Percentiles rank a stretch among this genome's conserved stretches.
These are phyloP conservation scores for Habroteleia sp. DNA, from an alignment of 2,888 invertebrate genomes.

Conservation along the genomic window DNA sequence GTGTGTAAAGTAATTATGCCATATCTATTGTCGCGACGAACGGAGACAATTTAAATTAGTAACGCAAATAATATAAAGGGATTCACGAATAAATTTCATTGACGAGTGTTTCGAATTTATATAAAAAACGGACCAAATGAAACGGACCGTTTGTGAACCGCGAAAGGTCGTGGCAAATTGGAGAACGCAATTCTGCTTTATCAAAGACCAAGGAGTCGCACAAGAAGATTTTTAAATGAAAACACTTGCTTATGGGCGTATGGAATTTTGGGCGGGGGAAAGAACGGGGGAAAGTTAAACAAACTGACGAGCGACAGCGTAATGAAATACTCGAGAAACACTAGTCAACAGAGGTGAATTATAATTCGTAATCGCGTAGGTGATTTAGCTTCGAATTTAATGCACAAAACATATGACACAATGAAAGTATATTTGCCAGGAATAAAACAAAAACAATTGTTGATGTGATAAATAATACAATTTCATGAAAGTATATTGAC, in stretches of 20 bases:
- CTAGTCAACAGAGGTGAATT: conserved; percentile 57
- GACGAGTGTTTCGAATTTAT: conserved; percentile 6
- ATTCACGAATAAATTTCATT: not conserved
- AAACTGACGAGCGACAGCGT: conserved; percentile 13
- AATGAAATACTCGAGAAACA: conserved; percentile 49
- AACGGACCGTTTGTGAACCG: too few species aligned
- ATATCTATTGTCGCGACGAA: too few species aligned
- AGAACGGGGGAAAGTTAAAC: conserved; percentile 3
- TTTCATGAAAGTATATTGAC: conserved; percentile 61
- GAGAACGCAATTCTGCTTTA: not conserved
- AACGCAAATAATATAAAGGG: not conserved
- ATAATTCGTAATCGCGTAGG: conserved; percentile 50
- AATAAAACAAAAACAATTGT: conserved; percentile 57
- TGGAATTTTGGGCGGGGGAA: conserved; percentile 2
- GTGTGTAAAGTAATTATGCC: conserved; percentile 20
- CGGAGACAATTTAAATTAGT: conserved; percentile 6
- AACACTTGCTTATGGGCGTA: too few species aligned
- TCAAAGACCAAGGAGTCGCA: too few species aligned
- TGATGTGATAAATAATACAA: conserved; percentile 62
- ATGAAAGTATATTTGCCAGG: conserved; percentile 63
- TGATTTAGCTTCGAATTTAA: conserved; percentile 51
- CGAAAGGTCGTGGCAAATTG: too few species aligned
- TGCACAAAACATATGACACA: conserved; percentile 54
- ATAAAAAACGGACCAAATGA: too few species aligned
- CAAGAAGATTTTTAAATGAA: too few species aligned